Evolutionary conservation across 2,113 vertebrate genomes (phyloP), one percentile per base, ranked within the genome.

Genomic region (Xerus inauris): DNA sequence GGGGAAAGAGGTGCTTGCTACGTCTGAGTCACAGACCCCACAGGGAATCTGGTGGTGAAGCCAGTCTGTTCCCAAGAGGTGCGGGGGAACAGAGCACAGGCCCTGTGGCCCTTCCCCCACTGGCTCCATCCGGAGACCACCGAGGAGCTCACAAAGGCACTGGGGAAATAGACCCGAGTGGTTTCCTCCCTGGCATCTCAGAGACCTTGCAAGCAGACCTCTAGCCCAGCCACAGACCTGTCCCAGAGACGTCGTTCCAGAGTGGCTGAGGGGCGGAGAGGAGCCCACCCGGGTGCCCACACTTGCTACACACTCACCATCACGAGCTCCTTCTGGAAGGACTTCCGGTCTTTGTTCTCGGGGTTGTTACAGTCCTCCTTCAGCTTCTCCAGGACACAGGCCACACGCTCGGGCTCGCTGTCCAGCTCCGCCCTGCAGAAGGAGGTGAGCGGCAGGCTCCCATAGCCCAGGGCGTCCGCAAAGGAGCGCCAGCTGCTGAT

Each of bases 261-360:
- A 47, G 40, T 28, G 42, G 73, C 42, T 2, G 26, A 16, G 42
- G 73, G 73, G 5, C 26, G 4, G 14, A 45, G 11, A 26, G 51
- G 54, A 57, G 62, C n/a, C 28, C 64, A 14, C 8, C n/a, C 57
- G n/a, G 16, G 1, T 1, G 1, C 6, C 47, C 3, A 54, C 19
- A 5, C 32, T 26, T 0, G 26, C 30, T 7, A 1, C 13, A 4
- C 57, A 97, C 99, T 99, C 97, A 99, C 99, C 87, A 98, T 99
- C 98, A 99, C 99, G 54, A 99, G 99, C 94, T 99, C 99, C 96
- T 99, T 99, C 98, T 99, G 99, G 97, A 99, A 99, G 57, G 99
- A 99, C 87, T 99, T 99, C 69, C 99, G 99, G 89, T 99, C 99
- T 86, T 99, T 99, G 98, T 97, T 98, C 83, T 99, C 99, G 0